These are phyloP conservation scores for Acromyrmex echinatior DNA, from an alignment of 1,140 invertebrate species.

Conservation along the genomic window DNA sequence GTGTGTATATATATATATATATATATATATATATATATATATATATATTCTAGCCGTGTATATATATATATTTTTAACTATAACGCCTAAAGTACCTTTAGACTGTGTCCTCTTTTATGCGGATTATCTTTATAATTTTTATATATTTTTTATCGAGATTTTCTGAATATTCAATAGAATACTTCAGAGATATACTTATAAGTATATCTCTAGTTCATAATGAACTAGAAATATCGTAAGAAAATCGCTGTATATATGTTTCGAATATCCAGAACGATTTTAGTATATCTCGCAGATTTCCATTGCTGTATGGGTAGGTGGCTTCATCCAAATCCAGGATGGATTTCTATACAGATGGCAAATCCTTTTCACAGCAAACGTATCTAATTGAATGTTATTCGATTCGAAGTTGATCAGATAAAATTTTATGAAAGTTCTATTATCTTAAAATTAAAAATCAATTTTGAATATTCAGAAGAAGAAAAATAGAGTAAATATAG, in stretches of 20 bases:
- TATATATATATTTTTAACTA: conserved; percentile 40
- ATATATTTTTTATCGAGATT: conserved; percentile 12
- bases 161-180: conserved; percentile 9
- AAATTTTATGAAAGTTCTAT: conserved; percentile 1
- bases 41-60: conserved; percentile 12
- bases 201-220: not conserved
- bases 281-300: conserved; percentile 36
- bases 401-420: conserved; percentile 9
- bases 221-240: conserved; percentile 23
- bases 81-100: conserved; percentile 28
- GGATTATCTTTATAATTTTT: conserved; percentile 28
- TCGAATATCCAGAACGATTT: conserved; percentile 23
- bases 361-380: not conserved
- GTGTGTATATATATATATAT: conserved; percentile 6
- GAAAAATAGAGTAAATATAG: not conserved
- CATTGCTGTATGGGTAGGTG: conserved; percentile 37
- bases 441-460: conserved; percentile 3
- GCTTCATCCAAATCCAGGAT: not conserved
- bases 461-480: not conserved
- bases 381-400: conserved; percentile 9
- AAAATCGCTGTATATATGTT: conserved; percentile 2
- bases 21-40: conserved; percentile 30
- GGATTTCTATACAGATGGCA: conserved; percentile 7
- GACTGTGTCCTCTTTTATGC: not conserved
- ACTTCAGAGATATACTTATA: conserved; percentile 6